Percentiles rank a stretch among this genome's conserved stretches.
These are phyloP conservation scores for Drosophila pseudotakahashii DNA, from an alignment of 2,888 invertebrate genomes.

Conservation along the genomic window DNA sequence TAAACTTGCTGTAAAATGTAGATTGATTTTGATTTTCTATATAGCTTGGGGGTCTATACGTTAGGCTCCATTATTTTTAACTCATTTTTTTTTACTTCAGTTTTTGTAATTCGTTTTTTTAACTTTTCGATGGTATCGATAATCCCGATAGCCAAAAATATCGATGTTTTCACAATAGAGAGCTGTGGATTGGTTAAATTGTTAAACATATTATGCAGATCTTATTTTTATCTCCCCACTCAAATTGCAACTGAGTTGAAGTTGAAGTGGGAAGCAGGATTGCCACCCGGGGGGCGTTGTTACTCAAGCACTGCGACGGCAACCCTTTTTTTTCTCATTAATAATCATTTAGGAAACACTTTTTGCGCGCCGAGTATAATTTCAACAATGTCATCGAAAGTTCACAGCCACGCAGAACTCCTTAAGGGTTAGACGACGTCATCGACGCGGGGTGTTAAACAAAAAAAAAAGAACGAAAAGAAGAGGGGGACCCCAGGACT, in stretches of 20 bases:
- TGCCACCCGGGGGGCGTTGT: conserved; percentile 66
- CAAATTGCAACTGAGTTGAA: conserved; percentile 46
- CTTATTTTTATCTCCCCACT: conserved; percentile 25
- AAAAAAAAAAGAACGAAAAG: conserved; percentile 7
- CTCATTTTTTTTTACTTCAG: no score
- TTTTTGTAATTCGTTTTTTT: no score
- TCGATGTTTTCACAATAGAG: no score
- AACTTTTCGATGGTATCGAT: no score
- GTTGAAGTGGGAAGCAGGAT: conserved; percentile 17
- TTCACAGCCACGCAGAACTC: conserved; percentile 12
- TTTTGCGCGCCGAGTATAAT: conserved; percentile 48
- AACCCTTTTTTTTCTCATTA: conserved; percentile 64
- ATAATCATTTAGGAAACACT: conserved; percentile 76
- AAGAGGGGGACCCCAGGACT: neutral
- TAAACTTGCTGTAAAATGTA: no score
- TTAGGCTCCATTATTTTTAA: no score
- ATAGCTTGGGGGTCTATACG: no score
- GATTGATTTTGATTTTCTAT: no score
- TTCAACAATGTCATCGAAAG: conserved; percentile 51
- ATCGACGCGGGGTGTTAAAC: conserved; percentile 63
- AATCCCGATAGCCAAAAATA: no score
- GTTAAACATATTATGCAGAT: no score
- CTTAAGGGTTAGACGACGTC: conserved; percentile 44
- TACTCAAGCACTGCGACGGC: conserved; percentile 44
- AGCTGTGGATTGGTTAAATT: no score